These are phyloP conservation scores for Thinocorus orbignyianus DNA, from an alignment of 2,113 vertebrate genomes.

Conservation along the genomic window DNA sequence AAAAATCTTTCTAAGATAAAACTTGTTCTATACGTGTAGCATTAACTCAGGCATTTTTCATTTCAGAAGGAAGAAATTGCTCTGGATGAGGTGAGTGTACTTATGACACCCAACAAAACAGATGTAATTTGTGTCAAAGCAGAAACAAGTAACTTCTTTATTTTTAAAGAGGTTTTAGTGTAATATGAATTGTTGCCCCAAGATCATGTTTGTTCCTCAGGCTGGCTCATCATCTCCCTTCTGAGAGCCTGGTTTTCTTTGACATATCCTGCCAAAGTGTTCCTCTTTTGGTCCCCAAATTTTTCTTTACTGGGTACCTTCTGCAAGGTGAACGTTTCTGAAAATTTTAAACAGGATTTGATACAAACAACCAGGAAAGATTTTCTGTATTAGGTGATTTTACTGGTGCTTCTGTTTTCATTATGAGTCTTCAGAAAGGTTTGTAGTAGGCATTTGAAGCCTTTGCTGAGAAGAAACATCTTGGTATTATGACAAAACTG, in stretches of 20 bases:
- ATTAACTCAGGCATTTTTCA: background rate
- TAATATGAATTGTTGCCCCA: background rate
- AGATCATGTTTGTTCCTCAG: background rate
- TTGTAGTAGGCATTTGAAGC: background rate
- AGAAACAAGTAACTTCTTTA: background rate
- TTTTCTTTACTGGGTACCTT: background rate
- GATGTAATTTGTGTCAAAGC: background rate
- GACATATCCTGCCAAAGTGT: background rate
- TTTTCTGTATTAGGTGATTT: background rate
- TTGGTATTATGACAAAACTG: background rate
- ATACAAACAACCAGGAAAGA: background rate
- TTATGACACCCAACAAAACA: background rate
- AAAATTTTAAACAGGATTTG: background rate
- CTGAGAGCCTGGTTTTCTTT: background rate
- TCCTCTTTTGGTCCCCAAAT: background rate
- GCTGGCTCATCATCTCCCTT: background rate
- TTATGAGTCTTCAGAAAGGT: background rate
- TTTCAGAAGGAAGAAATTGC: slow-evolving; percentile 68
- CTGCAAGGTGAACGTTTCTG: background rate
- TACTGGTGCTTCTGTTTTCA: background rate
- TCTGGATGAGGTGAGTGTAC: slow-evolving; percentile 69
- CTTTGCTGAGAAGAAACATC: background rate
- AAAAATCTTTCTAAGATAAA: background rate
- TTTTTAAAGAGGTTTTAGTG: background rate
- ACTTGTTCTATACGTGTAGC: background rate